These are phyloP conservation scores for Thalassoma bifasciatum DNA, from an alignment of 2,113 vertebrate species.

Conservation along the genomic window DNA sequence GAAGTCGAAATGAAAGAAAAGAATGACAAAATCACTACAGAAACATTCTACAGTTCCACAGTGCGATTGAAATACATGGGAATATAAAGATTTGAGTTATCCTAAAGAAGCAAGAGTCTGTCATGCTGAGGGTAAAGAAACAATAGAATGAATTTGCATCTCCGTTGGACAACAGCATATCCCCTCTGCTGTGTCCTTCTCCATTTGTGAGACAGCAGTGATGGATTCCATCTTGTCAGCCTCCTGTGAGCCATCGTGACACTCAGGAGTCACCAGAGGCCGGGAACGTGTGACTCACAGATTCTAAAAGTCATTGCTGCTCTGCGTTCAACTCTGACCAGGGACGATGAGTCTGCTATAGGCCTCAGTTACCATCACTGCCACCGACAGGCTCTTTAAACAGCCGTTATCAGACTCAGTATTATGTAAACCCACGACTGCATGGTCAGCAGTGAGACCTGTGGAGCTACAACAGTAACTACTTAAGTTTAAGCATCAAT, in stretches of 20 bases:
- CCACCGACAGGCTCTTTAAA: slow-evolving; percentile 39
- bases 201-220: slow-evolving; percentile 60
- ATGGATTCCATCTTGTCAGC: slow-evolving; percentile 71
- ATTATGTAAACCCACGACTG: neutral
- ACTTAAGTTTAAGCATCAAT: too few relatives aligned
- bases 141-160: slow-evolving; percentile 22
- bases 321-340: slow-evolving; percentile 49
- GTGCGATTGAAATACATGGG: too few relatives aligned
- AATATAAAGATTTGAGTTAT: too few relatives aligned
- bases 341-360: slow-evolving; percentile 56
- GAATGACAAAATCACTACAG: too few relatives aligned
- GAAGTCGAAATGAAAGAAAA: too few relatives aligned
- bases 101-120: slow-evolving; percentile 22
- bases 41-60: too few relatives aligned
- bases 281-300: slow-evolving; percentile 71
- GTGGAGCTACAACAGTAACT: neutral
- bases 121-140: slow-evolving; percentile 7
- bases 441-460: neutral
- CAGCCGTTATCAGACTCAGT: slow-evolving; percentile 19
- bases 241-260: slow-evolving; percentile 68
- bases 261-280: slow-evolving; percentile 70
- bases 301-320: slow-evolving; percentile 70
- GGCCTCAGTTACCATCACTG: slow-evolving; percentile 51
- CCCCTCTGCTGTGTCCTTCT: slow-evolving; percentile 61
- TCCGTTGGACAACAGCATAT: slow-evolving; percentile 48